phyloP scores from a whole-genome alignment of 1,140 invertebrate species.

The Drosophila ohnishii region DNA sequence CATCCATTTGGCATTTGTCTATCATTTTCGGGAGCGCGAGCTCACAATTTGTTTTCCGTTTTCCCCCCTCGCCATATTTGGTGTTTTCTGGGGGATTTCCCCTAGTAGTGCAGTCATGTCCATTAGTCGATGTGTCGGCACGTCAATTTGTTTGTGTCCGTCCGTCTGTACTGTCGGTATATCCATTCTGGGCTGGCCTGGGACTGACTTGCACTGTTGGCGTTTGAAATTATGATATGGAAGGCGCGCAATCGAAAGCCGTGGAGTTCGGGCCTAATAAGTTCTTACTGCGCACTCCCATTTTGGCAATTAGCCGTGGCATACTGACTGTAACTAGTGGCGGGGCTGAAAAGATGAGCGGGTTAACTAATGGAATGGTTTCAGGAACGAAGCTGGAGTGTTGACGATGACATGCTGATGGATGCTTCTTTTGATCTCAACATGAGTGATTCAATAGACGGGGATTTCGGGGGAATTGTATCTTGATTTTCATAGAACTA shows the following conservation, averaged over 20 bases:
- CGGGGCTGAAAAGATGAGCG: conserved; percentile 18
- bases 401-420: conserved; percentile 22
- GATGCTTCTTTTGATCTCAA: conserved; percentile 15
- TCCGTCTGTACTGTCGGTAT: conserved; percentile 4
- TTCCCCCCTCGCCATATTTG: neutral
- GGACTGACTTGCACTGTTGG: conserved; percentile 30
- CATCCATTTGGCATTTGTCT: conserved; percentile 68
- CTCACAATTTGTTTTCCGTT: conserved; percentile 64
- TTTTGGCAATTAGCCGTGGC: conserved; percentile 61
- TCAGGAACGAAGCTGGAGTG: conserved; percentile 7
- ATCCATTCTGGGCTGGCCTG: neutral
- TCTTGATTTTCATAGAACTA: neutral
- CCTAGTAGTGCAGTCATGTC: conserved; percentile 49
- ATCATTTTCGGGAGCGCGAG: conserved; percentile 65
- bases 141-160: conserved; percentile 78
- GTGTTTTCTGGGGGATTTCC: conserved; percentile 20
- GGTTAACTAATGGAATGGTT: conserved; percentile 45
- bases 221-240: conserved; percentile 69
- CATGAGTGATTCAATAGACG: conserved; percentile 7
- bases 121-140: conserved; percentile 69
- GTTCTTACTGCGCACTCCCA: conserved; percentile 46
- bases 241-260: conserved; percentile 16
- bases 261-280: conserved; percentile 51
- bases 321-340: conserved; percentile 43
- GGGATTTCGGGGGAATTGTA: neutral